Evolutionary conservation across 2,113 vertebrate species (phyloP).

Genomic region (Pteronura brasiliensis): DNA sequence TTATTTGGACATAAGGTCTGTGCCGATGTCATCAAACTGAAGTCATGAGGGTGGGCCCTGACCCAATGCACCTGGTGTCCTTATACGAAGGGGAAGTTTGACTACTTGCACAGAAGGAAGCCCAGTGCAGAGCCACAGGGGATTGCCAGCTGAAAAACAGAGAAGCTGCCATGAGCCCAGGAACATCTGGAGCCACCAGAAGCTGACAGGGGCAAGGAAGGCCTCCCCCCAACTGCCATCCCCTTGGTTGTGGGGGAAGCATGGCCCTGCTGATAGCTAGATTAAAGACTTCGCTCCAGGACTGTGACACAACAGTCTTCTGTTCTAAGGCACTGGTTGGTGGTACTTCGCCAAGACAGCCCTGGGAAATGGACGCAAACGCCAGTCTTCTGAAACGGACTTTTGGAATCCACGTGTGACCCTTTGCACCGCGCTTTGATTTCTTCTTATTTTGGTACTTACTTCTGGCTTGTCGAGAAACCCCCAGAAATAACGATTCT

Average conservation of each 20-base stretch:
- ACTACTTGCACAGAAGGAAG: neutral
- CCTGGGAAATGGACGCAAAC: neutral
- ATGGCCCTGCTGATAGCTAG: neutral
- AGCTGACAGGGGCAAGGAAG: neutral
- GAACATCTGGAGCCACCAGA: neutral
- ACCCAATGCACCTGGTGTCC: neutral
- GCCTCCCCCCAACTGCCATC: neutral
- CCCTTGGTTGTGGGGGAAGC: neutral
- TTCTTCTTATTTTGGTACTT: neutral
- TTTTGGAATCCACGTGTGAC: neutral
- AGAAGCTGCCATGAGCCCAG: neutral
- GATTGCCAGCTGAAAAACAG: rapidly evolving
- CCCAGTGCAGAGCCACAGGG: neutral
- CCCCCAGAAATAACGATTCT: neutral
- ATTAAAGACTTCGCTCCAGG: neutral
- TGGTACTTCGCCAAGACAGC: neutral
- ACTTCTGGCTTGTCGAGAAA: neutral
- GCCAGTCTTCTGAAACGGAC: neutral
- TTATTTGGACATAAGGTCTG: neutral
- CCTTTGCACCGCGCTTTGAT: neutral
- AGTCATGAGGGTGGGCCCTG: neutral
- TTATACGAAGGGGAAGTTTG: neutral
- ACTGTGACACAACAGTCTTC: neutral
- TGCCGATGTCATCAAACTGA: neutral
- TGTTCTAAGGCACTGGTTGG: neutral